Evolutionary conservation across 2,888 invertebrate genomes (phyloP).

Genomic region (Timandra comae): DNA sequence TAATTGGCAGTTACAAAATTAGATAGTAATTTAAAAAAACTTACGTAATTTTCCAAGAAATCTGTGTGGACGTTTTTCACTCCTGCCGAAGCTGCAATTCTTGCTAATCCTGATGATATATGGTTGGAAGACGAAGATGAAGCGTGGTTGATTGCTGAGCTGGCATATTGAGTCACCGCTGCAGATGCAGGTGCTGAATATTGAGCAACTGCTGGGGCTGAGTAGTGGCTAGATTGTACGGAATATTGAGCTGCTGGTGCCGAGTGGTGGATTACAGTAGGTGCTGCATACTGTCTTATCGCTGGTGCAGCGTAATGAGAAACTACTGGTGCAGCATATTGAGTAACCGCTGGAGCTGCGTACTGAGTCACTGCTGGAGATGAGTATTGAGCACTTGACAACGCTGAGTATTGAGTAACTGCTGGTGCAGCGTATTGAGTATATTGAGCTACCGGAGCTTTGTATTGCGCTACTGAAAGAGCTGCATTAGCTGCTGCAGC

Average conservation of each 20-base stretch:
- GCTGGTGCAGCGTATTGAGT: constrained; percentile 18
- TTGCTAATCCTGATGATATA: too few relatives aligned
- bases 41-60: constrained; percentile 80
- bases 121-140: too few relatives aligned
- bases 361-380: too few relatives aligned
- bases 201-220: constrained; percentile 17
- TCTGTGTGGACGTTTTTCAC: constrained; percentile 77
- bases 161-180: constrained; percentile 26
- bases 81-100: constrained; percentile 30
- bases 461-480: constrained; percentile 19
- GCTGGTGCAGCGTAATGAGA: constrained; percentile 30
- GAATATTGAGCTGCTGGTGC: constrained; percentile 18
- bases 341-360: too few relatives aligned
- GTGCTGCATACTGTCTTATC: constrained; percentile 35
- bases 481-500: constrained; percentile 24
- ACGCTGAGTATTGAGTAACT: constrained; percentile 29
- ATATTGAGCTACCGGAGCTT: constrained; percentile 19
- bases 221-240: constrained; percentile 15
- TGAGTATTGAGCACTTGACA: constrained; percentile 23
- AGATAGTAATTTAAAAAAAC: constrained; percentile 32
- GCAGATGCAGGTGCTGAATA: constrained; percentile 15
- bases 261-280: constrained; percentile 33
- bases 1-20: too few relatives aligned
- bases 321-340: neutral
- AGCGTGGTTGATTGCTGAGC: constrained; percentile 23